A percentile compares a stretch with the other conserved stretches of the same genome.
These are phyloP conservation scores for Globia sparganii DNA, from an alignment of 2,888 invertebrate species.

Conservation along the genomic window DNA sequence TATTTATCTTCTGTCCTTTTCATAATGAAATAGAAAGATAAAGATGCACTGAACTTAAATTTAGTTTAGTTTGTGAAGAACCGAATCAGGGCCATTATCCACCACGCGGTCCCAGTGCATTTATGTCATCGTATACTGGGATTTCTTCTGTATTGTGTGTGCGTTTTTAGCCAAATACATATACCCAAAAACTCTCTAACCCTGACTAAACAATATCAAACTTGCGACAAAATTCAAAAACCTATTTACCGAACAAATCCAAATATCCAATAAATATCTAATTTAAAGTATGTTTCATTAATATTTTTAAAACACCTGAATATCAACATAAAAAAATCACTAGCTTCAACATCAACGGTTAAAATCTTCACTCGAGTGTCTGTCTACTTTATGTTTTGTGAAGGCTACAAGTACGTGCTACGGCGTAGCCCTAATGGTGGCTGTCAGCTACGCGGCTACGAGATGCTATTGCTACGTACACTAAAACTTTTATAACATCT, in stretches of 20 bases:
- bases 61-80: too few species aligned
- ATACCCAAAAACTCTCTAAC: neutral
- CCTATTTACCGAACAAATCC: neutral
- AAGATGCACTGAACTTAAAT: too few species aligned
- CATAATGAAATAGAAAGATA: too few species aligned
- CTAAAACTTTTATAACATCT: constrained; percentile 63
- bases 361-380: constrained; percentile 56
- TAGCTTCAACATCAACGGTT: constrained; percentile 32
- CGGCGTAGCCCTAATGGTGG: constrained; percentile 65
- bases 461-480: constrained; percentile 59
- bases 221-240: neutral
- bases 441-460: constrained; percentile 66
- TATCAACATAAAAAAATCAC: constrained; percentile 20
- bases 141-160: neutral
- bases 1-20: too few species aligned
- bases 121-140: neutral
- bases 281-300: neutral
- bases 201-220: neutral
- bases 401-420: constrained; percentile 63
- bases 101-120: too few species aligned
- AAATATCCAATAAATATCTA: neutral
- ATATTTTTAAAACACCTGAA: constrained; percentile 13
- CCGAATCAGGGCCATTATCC: neutral
- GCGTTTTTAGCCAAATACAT: neutral
- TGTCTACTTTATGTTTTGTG: constrained; percentile 60